phyloP scores from a whole-genome alignment of 2,113 vertebrate species.

The Pterocles orientalis region DNA sequence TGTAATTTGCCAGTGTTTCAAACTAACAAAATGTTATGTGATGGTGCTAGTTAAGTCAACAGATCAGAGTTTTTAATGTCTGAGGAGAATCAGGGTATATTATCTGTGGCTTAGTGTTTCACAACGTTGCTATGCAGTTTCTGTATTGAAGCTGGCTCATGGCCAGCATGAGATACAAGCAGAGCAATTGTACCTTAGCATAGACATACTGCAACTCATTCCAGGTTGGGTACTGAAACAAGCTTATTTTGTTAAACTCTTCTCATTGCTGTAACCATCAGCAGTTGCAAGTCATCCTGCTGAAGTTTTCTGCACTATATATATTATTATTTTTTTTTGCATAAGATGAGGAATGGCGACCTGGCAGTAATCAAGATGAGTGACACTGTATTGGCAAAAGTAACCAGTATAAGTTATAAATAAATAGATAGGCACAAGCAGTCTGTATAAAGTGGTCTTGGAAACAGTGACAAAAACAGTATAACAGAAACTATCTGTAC shows the following conservation, averaged over 20 bases:
- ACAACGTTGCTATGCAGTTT: background rate
- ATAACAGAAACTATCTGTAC: background rate
- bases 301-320: background rate
- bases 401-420: background rate
- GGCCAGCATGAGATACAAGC: background rate
- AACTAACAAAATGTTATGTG: background rate
- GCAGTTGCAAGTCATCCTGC: background rate
- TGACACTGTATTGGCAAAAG: background rate
- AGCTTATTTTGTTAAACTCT: background rate
- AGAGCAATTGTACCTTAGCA: background rate
- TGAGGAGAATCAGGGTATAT: background rate
- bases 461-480: background rate
- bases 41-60: background rate
- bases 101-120: background rate
- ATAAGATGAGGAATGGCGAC: background rate
- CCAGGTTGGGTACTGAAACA: background rate
- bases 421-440: background rate
- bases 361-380: background rate
- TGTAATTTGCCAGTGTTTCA: background rate
- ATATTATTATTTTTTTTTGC: background rate
- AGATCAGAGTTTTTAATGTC: background rate
- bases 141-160: background rate
- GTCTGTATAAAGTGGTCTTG: background rate
- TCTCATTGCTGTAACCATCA: background rate
- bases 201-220: background rate